phyloP scores from a whole-genome alignment of 2,888 invertebrate species.

The Oasisia sp. region DNA sequence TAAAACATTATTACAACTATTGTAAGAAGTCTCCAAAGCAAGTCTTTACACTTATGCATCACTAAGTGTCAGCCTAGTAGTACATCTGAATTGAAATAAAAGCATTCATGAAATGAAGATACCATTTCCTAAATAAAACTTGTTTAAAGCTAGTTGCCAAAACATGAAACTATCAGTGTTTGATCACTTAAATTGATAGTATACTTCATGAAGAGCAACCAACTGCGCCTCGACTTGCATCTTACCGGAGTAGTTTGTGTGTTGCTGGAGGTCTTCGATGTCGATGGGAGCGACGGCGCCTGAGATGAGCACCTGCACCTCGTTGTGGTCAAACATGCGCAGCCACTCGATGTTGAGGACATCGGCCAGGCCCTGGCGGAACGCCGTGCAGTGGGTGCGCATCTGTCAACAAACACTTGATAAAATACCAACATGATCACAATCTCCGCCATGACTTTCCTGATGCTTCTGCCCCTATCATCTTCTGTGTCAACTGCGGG shows the following conservation, averaged over 20 bases:
- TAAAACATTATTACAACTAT: not conserved
- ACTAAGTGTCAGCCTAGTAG: not conserved
- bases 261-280: conserved; percentile 83
- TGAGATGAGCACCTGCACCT: conserved; percentile 95
- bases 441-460: too few species aligned
- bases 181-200: too few species aligned
- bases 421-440: too few species aligned
- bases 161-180: not conserved
- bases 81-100: not conserved
- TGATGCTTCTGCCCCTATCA: too few species aligned
- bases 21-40: not conserved
- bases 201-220: not conserved
- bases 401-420: conserved; percentile 55
- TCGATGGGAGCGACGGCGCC: conserved; percentile 95
- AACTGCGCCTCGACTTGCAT: not conserved
- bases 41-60: not conserved
- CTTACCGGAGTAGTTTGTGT: conserved; percentile 88
- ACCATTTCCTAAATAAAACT: not conserved
- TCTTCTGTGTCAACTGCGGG: too few species aligned
- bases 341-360: conserved; percentile 93
- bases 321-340: conserved; percentile 91
- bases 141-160: not conserved
- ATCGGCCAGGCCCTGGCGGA: conserved; percentile 88
- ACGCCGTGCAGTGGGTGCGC: conserved; percentile 85
- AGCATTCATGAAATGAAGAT: not conserved